Percentiles rank a stretch among this genome's conserved stretches.
Evolutionary conservation across 2,113 vertebrate genomes (phyloP).

Genomic region (Bos javanicus): DNA sequence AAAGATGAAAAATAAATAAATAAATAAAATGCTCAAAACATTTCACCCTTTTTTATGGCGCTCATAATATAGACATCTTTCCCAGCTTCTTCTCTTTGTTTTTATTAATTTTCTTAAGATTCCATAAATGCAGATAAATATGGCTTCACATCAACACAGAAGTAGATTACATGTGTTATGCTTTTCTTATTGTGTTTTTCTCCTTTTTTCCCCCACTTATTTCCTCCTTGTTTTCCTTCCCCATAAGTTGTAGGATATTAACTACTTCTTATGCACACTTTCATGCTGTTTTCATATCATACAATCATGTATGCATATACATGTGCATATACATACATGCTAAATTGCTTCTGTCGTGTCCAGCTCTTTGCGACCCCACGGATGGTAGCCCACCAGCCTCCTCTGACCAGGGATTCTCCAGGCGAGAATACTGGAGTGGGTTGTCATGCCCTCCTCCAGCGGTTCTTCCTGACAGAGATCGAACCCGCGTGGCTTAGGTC

Average conservation of each 20-base stretch:
- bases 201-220: background rate
- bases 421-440: background rate
- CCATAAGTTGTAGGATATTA: background rate
- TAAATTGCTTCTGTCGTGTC: background rate
- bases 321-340: background rate
- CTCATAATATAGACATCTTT: background rate
- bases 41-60: background rate
- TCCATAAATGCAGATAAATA: background rate
- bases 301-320: background rate
- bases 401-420: background rate
- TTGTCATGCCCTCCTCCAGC: background rate
- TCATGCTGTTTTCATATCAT: background rate
- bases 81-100: background rate
- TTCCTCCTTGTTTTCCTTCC: background rate
- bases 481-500: rapidly evolving
- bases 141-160: background rate
- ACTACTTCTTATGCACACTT: background rate
- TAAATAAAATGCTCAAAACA: slow-evolving; percentile 1
- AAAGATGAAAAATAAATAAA: background rate
- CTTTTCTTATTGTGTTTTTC: background rate
- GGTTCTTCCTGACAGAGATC: background rate
- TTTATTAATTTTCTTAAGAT: background rate
- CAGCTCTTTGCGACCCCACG: background rate
- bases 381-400: background rate
- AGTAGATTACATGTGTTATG: background rate